phyloP scores from a whole-genome alignment of 2,113 vertebrate species.

The Meleagris gallopavo region DNA sequence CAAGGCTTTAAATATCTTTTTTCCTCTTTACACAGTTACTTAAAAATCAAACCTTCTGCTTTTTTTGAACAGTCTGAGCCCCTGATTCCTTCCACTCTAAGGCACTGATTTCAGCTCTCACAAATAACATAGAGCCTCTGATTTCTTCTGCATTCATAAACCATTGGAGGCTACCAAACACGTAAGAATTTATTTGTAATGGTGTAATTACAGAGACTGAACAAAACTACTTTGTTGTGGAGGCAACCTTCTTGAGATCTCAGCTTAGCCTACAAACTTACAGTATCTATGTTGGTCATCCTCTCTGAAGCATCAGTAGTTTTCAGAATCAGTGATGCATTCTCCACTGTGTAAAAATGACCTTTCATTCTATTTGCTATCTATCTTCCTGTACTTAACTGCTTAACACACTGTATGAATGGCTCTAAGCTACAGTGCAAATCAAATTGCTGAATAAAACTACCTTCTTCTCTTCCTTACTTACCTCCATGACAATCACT shows the following conservation, averaged over 20 bases:
- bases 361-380: not conserved
- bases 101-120: not conserved
- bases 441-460: not conserved
- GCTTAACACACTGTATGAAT: not conserved
- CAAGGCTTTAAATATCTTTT: not conserved
- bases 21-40: not conserved
- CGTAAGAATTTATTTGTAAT: not conserved
- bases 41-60: not conserved
- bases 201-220: not conserved
- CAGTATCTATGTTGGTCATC: rapidly evolving
- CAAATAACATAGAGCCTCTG: not conserved
- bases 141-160: not conserved
- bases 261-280: not conserved
- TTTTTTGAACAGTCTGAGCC: not conserved
- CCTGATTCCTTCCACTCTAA: not conserved
- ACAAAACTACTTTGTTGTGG: not conserved
- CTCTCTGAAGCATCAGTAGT: not conserved
- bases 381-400: not conserved
- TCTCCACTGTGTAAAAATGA: not conserved
- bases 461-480: not conserved
- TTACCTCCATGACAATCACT: not conserved
- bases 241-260: not conserved
- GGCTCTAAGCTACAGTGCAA: rapidly evolving
- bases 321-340: not conserved
- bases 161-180: not conserved